phyloP scores from a whole-genome alignment of 2,888 invertebrate species.

The Acanthosepion lycidas region DNA sequence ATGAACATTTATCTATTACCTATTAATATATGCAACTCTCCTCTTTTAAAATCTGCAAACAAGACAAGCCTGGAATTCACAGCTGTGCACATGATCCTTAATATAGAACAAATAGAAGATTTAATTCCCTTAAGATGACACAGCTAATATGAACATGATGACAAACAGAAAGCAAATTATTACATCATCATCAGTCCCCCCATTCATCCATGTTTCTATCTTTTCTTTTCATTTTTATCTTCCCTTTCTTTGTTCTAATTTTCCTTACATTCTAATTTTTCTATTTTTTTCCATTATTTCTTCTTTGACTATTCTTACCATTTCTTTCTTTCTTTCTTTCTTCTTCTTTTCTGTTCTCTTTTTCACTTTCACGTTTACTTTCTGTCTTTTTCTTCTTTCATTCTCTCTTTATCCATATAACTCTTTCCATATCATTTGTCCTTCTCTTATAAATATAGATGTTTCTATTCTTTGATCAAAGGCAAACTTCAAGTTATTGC shows the following conservation, averaged over 20 bases:
- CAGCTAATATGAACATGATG: background rate
- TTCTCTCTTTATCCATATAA: too few species aligned
- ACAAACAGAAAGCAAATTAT: background rate
- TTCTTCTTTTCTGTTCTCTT: too few species aligned
- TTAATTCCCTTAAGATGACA: background rate
- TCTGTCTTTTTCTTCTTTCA: too few species aligned
- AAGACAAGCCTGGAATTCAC: background rate
- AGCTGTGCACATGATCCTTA: background rate
- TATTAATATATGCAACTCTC: background rate
- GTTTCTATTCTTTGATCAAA: too few species aligned
- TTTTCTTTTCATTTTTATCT: background rate
- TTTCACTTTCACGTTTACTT: too few species aligned
- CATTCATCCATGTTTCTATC: background rate
- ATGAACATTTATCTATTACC: background rate
- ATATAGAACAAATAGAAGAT: background rate
- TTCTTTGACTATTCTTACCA: too few species aligned
- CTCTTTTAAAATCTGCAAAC: background rate
- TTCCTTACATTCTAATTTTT: too few species aligned
- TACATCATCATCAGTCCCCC: background rate
- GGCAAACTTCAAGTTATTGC: too few species aligned
- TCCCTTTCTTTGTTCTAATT: background rate
- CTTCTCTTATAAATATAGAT: too few species aligned
- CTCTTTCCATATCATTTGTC: too few species aligned
- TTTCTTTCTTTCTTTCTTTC: too few species aligned
- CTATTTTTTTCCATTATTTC: too few species aligned